phyloP scores from a whole-genome alignment of 2,113 vertebrate genomes.

The Furnarius figulus region DNA sequence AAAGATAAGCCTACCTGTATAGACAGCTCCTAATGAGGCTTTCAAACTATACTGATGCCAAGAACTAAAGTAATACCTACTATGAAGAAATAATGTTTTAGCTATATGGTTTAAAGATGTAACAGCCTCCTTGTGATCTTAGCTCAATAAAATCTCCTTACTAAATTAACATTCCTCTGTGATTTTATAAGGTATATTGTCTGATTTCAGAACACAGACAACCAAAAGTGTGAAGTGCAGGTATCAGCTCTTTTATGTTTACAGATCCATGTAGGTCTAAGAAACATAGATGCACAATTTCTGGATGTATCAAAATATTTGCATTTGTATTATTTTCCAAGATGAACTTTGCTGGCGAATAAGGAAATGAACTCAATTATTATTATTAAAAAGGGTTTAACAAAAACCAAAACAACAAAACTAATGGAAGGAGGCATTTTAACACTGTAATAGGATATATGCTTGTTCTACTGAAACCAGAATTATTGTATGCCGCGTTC shows the following conservation, averaged over 20 bases:
- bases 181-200: background rate
- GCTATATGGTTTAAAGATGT: background rate
- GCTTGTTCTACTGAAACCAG: background rate
- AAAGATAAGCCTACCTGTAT: background rate
- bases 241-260: background rate
- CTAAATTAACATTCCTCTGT: background rate
- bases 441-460: background rate
- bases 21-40: background rate
- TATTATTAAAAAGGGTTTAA: background rate
- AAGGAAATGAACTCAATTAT: background rate
- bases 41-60: background rate
- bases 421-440: background rate
- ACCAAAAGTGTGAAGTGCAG: background rate
- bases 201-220: background rate
- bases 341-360: background rate
- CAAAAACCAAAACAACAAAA: too few relatives aligned
- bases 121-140: background rate
- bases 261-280: background rate
- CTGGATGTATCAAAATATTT: background rate
- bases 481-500: too few relatives aligned
- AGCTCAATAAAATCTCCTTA: background rate
- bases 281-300: fast-evolving
- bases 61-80: background rate
- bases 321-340: background rate
- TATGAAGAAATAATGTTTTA: background rate